Base-by-base conservation (phyloP, 2,113 vertebrate genomes). In the Carassius gibelio region DNA sequence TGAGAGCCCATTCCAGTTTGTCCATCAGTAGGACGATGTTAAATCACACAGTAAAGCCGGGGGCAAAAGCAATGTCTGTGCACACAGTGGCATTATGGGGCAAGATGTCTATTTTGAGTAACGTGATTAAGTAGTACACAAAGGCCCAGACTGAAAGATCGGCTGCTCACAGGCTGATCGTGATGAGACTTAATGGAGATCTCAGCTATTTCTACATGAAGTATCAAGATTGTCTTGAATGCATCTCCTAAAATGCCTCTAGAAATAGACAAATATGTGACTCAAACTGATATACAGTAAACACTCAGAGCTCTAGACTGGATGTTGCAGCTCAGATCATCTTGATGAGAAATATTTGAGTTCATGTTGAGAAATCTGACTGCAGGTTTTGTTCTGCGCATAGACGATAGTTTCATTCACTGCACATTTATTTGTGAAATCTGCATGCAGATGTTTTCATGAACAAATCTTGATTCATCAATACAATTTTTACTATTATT, bases 1-100 rank as follows among this genome's bases (percentile, higher is more conserved):
- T 92, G 87, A 92, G 88, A 87, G 89, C 91, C 91, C 90, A 85
- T 86, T 87, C 91, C 92, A 86, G 88, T 83, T 90, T 90, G 88
- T 90, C 87, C 89, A 89, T 87, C 90, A 89, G 89, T 85, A 85
- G 86, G 82, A 88, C 87, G 89, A 36, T 90, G 78, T 86, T 87
- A 86, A 86, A 89, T 91, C 92, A 91, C 90, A 91, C 74, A 86
- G 90, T 89, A 89, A 68, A 88, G 90, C 91, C 34, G 88, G 87
- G 87, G 84, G 88, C 87, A 88, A 87, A 90, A 88, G 87, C 88
- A 83, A 88, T 85, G 85, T 82, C 86, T 74, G 86, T 71, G 71
- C 75, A 82, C 84, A 82, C 50, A 10, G 26, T 4, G 8, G 80
- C 23, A 52, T 81, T 69, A 34, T 66, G 45, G 62, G 48, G 61